Evolutionary conservation across 2,797 vertebrate genomes (phyloP).

Genomic region (Cynodonichthys magdalenae): DNA sequence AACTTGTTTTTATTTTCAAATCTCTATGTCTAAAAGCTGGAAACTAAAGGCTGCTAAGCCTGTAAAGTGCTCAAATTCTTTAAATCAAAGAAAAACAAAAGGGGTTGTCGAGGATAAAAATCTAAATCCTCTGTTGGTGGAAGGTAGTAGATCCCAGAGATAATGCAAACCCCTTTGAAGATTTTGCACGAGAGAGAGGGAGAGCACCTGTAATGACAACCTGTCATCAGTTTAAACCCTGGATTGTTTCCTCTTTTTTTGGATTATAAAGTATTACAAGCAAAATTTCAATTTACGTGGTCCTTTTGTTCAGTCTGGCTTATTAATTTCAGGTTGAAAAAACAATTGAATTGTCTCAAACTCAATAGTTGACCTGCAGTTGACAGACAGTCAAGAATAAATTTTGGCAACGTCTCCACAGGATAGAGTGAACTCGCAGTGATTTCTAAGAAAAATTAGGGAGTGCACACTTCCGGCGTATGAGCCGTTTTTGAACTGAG

Average conservation of each 20-base stretch:
- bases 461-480: conserved; percentile 3
- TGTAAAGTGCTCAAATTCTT: conserved; percentile 68
- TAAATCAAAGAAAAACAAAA: neutral
- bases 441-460: conserved; percentile 16
- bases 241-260: conserved; percentile 16
- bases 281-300: conserved; percentile 60
- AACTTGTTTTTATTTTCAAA: conserved; percentile 16
- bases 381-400: conserved; percentile 21
- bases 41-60: conserved; percentile 40
- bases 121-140: conserved; percentile 10
- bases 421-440: conserved; percentile 18
- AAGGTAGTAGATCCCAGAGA: conserved; percentile 28
- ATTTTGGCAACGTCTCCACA: conserved; percentile 65
- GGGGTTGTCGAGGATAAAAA: conserved; percentile 5
- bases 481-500: conserved; percentile 25
- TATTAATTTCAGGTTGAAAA: conserved; percentile 27
- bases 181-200: conserved; percentile 23
- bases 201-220: conserved; percentile 55
- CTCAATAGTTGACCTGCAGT: conserved; percentile 29
- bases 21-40: conserved; percentile 15
- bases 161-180: conserved; percentile 32
- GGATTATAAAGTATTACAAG: conserved; percentile 51
- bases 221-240: conserved; percentile 39
- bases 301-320: conserved; percentile 76
- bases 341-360: conserved; percentile 6